phyloP scores from a whole-genome alignment of 1,140 invertebrate genomes.

The Micrasema minimum region DNA sequence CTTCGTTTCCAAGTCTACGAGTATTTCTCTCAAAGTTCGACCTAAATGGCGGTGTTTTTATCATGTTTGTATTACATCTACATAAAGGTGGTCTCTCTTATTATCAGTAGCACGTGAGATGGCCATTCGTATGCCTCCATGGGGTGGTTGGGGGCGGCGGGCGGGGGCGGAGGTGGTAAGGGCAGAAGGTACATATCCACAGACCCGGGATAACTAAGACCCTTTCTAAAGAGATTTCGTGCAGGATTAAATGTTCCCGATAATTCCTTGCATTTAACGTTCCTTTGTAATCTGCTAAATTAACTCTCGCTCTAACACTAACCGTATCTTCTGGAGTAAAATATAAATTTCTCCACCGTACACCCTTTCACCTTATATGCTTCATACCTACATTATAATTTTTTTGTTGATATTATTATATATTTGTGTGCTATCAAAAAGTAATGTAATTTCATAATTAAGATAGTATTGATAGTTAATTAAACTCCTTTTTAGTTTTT shows the following conservation, averaged over 20 bases:
- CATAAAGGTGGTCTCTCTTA: slow-evolving; percentile 25
- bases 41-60: slow-evolving; percentile 17
- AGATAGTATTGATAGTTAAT: no score
- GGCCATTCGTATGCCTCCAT: slow-evolving; percentile 9
- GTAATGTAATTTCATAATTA: no score
- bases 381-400: no score
- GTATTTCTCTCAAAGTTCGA: background rate
- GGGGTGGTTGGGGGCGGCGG: no score
- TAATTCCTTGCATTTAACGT: slow-evolving; percentile 17
- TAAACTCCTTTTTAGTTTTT: no score
- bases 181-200: background rate
- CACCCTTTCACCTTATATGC: no score
- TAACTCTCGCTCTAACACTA: no score
- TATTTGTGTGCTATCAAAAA: no score
- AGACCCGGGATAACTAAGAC: slow-evolving; percentile 19
- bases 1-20: no score
- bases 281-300: background rate
- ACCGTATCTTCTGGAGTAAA: no score
- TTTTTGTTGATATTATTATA: no score
- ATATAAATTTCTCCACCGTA: no score
- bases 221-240: slow-evolving; percentile 32
- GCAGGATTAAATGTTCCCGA: slow-evolving; percentile 21
- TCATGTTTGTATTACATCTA: slow-evolving; percentile 32
- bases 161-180: background rate
- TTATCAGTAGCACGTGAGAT: slow-evolving; percentile 21